These are phyloP conservation scores for Ellobius talpinus DNA, from an alignment of 2,113 vertebrate species.

Conservation along the genomic window DNA sequence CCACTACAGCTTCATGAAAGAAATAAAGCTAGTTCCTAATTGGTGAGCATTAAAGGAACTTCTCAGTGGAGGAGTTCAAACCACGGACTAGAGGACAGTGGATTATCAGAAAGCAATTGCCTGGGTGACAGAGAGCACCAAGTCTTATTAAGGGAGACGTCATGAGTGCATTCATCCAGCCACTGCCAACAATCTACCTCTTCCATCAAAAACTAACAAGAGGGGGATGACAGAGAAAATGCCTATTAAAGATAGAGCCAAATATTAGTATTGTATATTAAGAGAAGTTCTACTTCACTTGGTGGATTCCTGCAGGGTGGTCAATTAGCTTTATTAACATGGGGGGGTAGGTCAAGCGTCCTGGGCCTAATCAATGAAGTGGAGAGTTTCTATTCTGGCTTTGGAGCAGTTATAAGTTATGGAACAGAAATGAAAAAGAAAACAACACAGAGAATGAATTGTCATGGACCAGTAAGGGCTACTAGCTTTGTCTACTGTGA, in stretches of 20 bases:
- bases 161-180: not conserved
- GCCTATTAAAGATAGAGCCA: conserved; percentile 36
- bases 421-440: not conserved
- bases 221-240: not conserved
- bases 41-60: not conserved
- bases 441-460: not conserved
- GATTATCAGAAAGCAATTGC: not conserved
- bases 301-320: not conserved
- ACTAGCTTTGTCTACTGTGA: not conserved
- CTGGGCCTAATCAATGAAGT: not conserved
- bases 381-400: not conserved
- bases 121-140: not conserved
- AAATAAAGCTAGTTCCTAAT: conserved; percentile 44
- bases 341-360: not conserved
- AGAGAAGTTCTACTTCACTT: not conserved
- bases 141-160: conserved; percentile 29
- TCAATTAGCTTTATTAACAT: not conserved
- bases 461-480: not conserved
- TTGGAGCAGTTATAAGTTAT: not conserved
- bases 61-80: not conserved
- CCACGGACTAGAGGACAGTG: not conserved
- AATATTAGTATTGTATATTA: not conserved
- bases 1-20: not conserved
- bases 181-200: not conserved
- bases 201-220: conserved; percentile 49